Conservation (phyloP, 2,113 vertebrate species). For the Zootoca vivipara region DNA sequence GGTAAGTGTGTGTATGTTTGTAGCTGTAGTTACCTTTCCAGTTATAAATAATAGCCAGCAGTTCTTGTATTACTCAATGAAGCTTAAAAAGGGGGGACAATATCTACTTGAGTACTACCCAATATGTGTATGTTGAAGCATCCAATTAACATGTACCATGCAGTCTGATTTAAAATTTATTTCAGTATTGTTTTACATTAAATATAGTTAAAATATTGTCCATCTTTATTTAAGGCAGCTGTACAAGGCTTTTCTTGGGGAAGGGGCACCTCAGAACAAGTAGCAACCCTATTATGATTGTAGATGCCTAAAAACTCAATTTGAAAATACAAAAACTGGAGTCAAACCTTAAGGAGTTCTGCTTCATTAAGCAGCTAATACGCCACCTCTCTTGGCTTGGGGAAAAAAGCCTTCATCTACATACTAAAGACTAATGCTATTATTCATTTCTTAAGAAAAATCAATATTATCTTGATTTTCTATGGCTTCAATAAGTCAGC, state of each 20-base stretch:
- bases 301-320: neutral
- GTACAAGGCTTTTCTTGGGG: neutral
- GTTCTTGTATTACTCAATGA: too few relatives aligned
- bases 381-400: neutral
- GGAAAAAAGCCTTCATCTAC: constrained; percentile 66
- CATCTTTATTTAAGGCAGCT: neutral
- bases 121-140: neutral
- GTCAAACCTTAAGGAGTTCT: neutral
- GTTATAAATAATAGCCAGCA: too few relatives aligned
- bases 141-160: neutral
- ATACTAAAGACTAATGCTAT: constrained; percentile 64
- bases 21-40: too few relatives aligned
- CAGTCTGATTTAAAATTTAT: neutral
- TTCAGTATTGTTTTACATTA: neutral
- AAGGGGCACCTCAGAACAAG: neutral
- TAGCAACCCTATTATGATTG: neutral
- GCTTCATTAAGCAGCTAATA: constrained; percentile 51
- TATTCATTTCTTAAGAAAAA: constrained; percentile 71
- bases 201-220: neutral
- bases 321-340: neutral
- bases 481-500: constrained; percentile 43
- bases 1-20: too few relatives aligned
- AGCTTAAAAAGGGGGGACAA: too few relatives aligned
- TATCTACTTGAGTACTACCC: too few relatives aligned
- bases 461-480: constrained; percentile 67